phyloP scores from a whole-genome alignment of 1,140 invertebrate species.

The Musca domestica region DNA sequence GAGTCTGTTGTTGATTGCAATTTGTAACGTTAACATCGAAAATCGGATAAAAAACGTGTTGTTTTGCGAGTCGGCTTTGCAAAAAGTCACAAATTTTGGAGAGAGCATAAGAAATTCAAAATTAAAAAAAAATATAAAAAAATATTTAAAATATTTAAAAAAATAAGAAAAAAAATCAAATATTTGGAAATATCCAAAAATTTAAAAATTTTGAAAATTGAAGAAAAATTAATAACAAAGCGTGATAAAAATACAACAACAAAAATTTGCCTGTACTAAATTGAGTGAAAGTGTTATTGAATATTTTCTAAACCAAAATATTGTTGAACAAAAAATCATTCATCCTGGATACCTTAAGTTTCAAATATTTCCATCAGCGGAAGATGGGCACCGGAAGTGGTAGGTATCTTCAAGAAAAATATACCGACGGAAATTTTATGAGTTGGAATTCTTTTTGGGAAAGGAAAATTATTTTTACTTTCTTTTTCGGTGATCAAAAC shows the following conservation, averaged over 20 bases:
- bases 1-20: constrained; percentile 16
- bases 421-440: constrained; percentile 21
- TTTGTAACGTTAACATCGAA: constrained; percentile 24
- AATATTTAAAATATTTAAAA: neutral
- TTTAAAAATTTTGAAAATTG: neutral
- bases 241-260: neutral
- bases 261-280: too few species aligned
- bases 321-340: constrained; percentile 9
- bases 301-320: neutral
- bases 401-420: constrained; percentile 28
- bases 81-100: too few species aligned
- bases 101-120: constrained; percentile 6
- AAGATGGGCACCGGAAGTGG: constrained; percentile 51
- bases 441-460: too few species aligned
- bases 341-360: constrained; percentile 53
- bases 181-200: constrained; percentile 2
- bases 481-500: too few species aligned
- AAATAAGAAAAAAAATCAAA: constrained; percentile 9
- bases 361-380: constrained; percentile 54
- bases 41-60: constrained; percentile 9
- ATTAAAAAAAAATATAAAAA: neutral
- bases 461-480: too few species aligned
- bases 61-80: too few species aligned
- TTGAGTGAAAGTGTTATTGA: neutral
- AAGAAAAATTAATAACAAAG: neutral